Base-by-base conservation (phyloP, 1,140 invertebrate species). In the Heliconius hermathena region DNA sequence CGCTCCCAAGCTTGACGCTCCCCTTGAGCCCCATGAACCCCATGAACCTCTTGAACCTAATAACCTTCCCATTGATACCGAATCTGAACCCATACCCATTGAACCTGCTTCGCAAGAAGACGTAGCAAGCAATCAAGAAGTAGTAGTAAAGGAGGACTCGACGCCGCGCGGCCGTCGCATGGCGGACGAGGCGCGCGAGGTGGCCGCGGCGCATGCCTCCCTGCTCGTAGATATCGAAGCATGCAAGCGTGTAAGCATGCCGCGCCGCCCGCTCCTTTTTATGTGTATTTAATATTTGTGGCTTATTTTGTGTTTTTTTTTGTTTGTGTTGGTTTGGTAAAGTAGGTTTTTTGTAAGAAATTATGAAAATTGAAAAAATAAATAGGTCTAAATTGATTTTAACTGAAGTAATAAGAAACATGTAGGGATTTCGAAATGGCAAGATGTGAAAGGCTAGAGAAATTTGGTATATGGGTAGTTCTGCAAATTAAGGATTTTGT, bases 241-340 rank as follows among this genome's bases (percentile, higher is more conserved):
- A 95, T 95, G 93, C 94, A 94, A 94, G 93, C 93, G 93, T 94
- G 94, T 95, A 95, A 95, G 94, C 94, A 95, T 95, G 94, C 78
- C 89, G 92, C 93, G 92, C 90, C 87, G 91, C 91, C 90, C 84
- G 89, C 88, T 84, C 84, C 49, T 18, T 52, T 78, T 9, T 82
- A 83, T 82, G 80, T 76, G 78, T 76, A 84, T 83, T 83, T 78
- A 71, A 77, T 82, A 73, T 86, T 66, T 29, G 26, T 66, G 22
- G 60, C 60, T 66, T 66, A 13, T 60, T 86, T 84, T 83, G 82
- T 88, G 79, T 78, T 38, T 52, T 76, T 89, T 26, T 78, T 41
- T 71, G 79, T 54, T 36, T 77, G 16, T 26, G 70, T 77, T 78
- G 26, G 73, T 49, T 76, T 49, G 49, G 41, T 60, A 75, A 77